Evolutionary conservation across 2,113 vertebrate species (phyloP).

Genomic region (Suricata suricatta): DNA sequence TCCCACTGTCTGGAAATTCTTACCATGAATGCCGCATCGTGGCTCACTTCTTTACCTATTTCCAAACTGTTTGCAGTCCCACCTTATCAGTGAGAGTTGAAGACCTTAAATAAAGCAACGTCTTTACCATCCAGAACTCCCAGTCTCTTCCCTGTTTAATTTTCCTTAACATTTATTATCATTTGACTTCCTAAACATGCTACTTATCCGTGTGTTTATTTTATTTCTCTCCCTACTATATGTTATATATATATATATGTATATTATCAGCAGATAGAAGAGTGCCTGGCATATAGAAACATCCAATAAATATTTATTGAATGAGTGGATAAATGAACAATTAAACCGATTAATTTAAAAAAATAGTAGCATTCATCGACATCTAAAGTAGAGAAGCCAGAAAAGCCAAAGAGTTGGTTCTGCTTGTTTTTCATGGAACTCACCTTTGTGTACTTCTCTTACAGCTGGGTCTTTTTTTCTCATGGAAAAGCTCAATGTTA

Average conservation of each 20-base stretch:
- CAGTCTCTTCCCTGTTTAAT: neutral
- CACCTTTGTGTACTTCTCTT: neutral
- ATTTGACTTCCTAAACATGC: neutral
- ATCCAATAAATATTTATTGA: neutral
- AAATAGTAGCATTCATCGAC: neutral
- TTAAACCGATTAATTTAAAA: neutral
- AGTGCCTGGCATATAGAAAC: neutral
- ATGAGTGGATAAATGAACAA: neutral
- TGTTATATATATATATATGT: neutral
- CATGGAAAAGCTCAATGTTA: neutral
- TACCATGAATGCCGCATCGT: neutral
- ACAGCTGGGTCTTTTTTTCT: neutral
- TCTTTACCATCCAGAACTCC: neutral
- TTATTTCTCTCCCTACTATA: neutral
- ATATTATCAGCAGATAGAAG: neutral
- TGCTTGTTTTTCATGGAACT: neutral
- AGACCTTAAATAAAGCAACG: neutral
- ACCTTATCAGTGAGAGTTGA: neutral
- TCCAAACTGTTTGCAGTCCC: fast-evolving
- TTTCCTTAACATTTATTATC: neutral
- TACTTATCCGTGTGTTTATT: neutral
- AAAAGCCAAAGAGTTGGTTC: neutral
- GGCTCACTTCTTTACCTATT: neutral
- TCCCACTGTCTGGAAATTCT: neutral
- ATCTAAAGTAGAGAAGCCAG: neutral